phyloP scores from a whole-genome alignment of 1,140 invertebrate species.

The Diorhabda sublineata region DNA sequence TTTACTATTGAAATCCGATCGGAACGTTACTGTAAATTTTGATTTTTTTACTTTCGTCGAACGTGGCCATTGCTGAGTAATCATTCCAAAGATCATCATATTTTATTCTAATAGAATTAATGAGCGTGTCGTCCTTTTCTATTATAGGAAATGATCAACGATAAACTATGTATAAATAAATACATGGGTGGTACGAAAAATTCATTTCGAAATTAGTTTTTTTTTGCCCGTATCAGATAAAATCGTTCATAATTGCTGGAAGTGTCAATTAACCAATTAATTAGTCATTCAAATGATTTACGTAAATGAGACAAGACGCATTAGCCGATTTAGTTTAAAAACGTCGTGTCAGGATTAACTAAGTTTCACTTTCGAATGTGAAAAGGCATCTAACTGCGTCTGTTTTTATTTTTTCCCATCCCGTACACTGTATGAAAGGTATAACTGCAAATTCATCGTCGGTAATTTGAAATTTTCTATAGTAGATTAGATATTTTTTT shows the following conservation, averaged over 20 bases:
- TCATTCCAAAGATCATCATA: background rate
- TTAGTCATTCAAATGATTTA: slow-evolving; percentile 10
- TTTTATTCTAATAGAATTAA: slow-evolving; percentile 1
- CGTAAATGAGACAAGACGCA: slow-evolving; percentile 11
- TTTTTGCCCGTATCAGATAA: no score
- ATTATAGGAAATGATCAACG: background rate
- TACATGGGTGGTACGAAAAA: no score
- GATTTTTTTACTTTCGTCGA: background rate
- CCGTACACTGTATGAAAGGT: background rate
- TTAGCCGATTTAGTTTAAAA: slow-evolving; percentile 1
- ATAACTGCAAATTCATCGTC: slow-evolving; percentile 8
- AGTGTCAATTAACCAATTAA: no score
- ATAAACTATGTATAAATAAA: background rate
- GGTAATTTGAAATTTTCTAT: background rate
- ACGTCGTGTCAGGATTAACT: background rate
- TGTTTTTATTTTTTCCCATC: no score
- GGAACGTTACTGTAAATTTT: no score
- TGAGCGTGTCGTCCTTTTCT: background rate
- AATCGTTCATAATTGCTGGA: no score
- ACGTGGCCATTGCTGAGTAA: background rate
- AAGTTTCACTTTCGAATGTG: slow-evolving; percentile 19
- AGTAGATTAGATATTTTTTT: no score
- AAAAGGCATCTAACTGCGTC: background rate
- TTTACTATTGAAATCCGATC: no score
- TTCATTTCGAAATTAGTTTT: no score